Evolutionary conservation across 2,888 invertebrate genomes (phyloP).

Genomic region (Mythimna lalbum): DNA sequence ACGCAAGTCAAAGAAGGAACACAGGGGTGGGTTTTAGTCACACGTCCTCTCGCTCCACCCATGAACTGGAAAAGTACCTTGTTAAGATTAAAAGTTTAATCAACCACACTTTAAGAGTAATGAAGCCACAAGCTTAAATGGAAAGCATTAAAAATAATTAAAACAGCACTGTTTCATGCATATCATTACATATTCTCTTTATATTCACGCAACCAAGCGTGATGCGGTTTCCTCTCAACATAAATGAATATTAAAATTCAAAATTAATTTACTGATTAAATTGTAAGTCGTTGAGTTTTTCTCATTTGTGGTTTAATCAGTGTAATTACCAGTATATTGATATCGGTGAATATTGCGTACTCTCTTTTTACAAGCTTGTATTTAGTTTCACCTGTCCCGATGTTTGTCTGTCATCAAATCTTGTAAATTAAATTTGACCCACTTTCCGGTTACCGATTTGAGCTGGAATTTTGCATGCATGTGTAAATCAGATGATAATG

Average conservation of each 20-base stretch:
- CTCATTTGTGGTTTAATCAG: neutral
- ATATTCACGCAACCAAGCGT: neutral
- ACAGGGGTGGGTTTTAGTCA: no score
- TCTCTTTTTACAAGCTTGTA: no score
- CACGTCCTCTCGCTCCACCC: no score
- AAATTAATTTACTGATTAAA: neutral
- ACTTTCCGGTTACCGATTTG: no score
- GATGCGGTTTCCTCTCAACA: neutral
- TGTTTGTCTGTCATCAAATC: no score
- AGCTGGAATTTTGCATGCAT: no score
- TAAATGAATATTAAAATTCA: neutral
- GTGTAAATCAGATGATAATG: no score
- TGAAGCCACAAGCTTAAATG: slow-evolving; percentile 1
- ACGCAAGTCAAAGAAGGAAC: no score
- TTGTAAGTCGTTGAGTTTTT: neutral
- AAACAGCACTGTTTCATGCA: neutral
- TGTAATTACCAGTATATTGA: no score
- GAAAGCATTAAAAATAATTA: slow-evolving; percentile 18
- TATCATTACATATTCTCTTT: slow-evolving; percentile 9
- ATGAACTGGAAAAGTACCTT: neutral
- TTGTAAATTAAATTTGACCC: no score
- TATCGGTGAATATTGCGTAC: no score
- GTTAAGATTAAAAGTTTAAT: neutral
- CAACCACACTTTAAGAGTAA: neutral
- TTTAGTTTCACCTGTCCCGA: no score